Base-by-base conservation (phyloP, 2,797 vertebrate species). In the Alcedo quadribrachys region DNA sequence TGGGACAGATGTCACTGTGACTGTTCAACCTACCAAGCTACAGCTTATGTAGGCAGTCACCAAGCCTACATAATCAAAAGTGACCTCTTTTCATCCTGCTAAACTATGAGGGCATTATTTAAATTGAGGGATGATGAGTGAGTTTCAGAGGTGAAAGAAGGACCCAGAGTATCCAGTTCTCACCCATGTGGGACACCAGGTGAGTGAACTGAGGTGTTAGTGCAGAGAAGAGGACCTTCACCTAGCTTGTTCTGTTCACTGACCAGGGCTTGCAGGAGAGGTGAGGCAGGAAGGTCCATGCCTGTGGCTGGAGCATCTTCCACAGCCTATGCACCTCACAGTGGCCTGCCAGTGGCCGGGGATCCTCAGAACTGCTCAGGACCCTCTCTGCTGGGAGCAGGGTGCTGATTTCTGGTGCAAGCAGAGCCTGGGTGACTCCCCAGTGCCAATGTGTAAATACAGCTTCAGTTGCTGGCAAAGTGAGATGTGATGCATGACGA, bases 161-260 rank as follows among this genome's bases (percentile, higher is more conserved):
- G 35, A 74, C 37, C 42, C 42, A 37, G 63, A 79, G 54, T 24
- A 32, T 53, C 28, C 77, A 50, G n/a, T 71, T 28, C 32, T 85
- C 15, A 63, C 4, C 12, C 32, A 33, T 0, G 2, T 5, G 14
- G 25, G 37, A 27, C 55, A 37, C 0, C 3, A 75, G 54, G 20
- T 0, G 8, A 35, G 12, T 45, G 25, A 82, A 19, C 11, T 0
- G 0, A 37, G 45, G 45, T 60, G 22, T 27, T 28, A 5, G 42
- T 15, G 5, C 33, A 48, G 54, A 63, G 57, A 14, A 43, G 21
- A 5, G 13, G 27, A n/a, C 15, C 11, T 81, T 76, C 51, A 51
- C 46, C 22, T 55, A 37, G 13, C 11, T 57, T 45, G 28, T 17
- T 63, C 24, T 57, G 12, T 12, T 53, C 61, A 45, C 50, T 21